Evolutionary conservation across 2,113 vertebrate species (phyloP).

Genomic region (Indri indri): DNA sequence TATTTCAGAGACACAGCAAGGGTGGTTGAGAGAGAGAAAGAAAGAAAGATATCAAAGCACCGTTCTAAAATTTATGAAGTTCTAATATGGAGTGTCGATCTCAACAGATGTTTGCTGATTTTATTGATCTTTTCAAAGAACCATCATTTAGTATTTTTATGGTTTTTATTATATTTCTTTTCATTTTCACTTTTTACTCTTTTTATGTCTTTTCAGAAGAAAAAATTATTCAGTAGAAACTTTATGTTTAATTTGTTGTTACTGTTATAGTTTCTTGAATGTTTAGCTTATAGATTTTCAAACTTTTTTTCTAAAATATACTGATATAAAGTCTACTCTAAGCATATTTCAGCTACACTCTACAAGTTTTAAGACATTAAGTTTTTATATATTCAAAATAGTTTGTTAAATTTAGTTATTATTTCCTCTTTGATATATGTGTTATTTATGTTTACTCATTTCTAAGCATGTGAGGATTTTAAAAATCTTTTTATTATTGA

Average conservation of each 20-base stretch:
- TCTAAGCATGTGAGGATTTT: background rate
- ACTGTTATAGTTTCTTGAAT: background rate
- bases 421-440: background rate
- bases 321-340: background rate
- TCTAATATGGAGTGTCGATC: background rate
- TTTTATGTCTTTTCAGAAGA: background rate
- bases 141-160: background rate
- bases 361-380: background rate
- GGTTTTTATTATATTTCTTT: background rate
- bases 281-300: background rate
- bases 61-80: background rate
- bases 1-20: background rate
- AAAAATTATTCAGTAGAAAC: too few relatives aligned
- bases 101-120: background rate
- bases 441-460: background rate
- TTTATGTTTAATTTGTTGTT: background rate
- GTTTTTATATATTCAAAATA: background rate
- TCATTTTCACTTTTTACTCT: background rate
- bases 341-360: background rate
- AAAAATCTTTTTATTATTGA: background rate
- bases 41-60: background rate
- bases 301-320: background rate
- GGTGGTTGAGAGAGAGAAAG: background rate
- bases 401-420: background rate
- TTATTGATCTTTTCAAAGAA: background rate